Evolutionary conservation across 2,888 invertebrate species (phyloP).

Genomic region (Dendrolimus pini): DNA sequence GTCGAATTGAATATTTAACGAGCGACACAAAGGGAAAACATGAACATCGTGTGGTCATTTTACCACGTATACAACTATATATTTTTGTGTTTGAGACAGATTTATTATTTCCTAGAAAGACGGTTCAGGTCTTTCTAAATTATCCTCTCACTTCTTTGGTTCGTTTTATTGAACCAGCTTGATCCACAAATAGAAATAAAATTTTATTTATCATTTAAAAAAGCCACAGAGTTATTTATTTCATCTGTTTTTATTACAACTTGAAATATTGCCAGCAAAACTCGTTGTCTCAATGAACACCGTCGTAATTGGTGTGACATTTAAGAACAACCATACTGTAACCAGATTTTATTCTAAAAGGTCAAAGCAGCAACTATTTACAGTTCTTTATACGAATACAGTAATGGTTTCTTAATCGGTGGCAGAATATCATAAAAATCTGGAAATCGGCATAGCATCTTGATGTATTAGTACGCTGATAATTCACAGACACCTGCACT

Average conservation of each 20-base stretch:
- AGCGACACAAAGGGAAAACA: conserved; percentile 40
- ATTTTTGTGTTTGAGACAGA: conserved; percentile 12
- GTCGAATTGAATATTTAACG: conserved; percentile 50
- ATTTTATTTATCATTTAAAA: neutral
- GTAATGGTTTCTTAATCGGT: no score
- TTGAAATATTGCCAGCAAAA: neutral
- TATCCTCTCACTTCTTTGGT: neutral
- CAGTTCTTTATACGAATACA: no score
- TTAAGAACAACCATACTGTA: neutral
- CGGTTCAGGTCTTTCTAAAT: neutral
- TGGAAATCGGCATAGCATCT: no score
- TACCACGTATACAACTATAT: conserved; percentile 9
- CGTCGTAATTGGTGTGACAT: neutral
- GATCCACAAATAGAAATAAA: neutral
- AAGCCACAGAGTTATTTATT: neutral
- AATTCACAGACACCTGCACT: no score
- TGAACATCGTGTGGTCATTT: conserved; percentile 17
- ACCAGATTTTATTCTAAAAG: neutral
- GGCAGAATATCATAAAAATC: no score
- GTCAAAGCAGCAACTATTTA: neutral
- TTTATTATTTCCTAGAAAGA: conserved; percentile 22
- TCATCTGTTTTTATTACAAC: neutral
- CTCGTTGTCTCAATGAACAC: neutral
- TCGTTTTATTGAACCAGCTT: neutral
- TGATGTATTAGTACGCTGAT: no score